These are phyloP conservation scores for Notodonta dromedarius DNA, from an alignment of 2,888 invertebrate genomes.

Conservation along the genomic window DNA sequence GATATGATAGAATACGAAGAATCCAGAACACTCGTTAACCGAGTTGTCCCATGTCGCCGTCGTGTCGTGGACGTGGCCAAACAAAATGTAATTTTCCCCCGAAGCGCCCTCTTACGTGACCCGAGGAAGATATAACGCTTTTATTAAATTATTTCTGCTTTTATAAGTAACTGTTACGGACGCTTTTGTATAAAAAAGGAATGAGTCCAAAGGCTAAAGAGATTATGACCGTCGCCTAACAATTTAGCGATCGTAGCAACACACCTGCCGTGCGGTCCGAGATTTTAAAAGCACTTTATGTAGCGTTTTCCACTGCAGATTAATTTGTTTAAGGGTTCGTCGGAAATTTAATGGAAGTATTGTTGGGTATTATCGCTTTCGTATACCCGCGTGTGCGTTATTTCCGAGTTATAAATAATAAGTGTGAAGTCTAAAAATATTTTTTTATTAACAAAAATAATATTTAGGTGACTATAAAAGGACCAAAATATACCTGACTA, in stretches of 20 bases:
- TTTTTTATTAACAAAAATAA: too few species aligned
- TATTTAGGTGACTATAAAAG: too few species aligned
- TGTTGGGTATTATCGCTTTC: slow-evolving; percentile 37
- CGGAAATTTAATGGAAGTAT: slow-evolving; percentile 45
- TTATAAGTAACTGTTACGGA: slow-evolving; percentile 71
- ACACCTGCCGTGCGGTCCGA: slow-evolving; percentile 44
- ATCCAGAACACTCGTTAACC: slow-evolving; percentile 79
- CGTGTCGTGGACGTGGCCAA: slow-evolving; percentile 72
- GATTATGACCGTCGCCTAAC: slow-evolving; percentile 55
- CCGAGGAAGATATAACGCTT: slow-evolving; percentile 80
- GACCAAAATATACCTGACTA: too few species aligned
- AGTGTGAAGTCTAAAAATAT: neutral
- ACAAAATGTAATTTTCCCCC: slow-evolving; percentile 82
- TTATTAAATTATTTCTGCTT: slow-evolving; percentile 81
- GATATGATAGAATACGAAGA: slow-evolving; percentile 76
- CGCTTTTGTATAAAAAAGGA: slow-evolving; percentile 63
- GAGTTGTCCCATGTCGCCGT: slow-evolving; percentile 76
- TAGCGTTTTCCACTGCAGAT: slow-evolving; percentile 42
- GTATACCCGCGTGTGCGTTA: slow-evolving; percentile 20
- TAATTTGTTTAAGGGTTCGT: slow-evolving; percentile 46
- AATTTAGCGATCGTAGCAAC: slow-evolving; percentile 40
- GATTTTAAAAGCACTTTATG: slow-evolving; percentile 48
- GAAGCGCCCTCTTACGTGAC: slow-evolving; percentile 81
- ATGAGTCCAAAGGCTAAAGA: slow-evolving; percentile 62
- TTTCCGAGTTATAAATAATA: slow-evolving; percentile 15